Conservation (phyloP, 2,797 vertebrate genomes). For the Geotrypetes seraphini region DNA sequence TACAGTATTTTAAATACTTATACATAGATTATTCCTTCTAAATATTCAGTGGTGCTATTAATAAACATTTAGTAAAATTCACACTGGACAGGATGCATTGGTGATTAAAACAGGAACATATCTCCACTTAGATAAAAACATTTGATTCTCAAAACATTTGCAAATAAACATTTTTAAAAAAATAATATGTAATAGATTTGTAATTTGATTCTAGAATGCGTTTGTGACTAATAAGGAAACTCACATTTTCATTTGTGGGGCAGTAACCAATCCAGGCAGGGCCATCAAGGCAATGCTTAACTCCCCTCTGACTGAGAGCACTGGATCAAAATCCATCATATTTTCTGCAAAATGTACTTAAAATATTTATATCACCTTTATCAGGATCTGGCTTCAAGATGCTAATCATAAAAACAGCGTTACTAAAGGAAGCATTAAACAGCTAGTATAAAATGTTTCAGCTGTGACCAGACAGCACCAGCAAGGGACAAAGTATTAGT, state of each 20-base stretch:
- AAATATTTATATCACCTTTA: too few relatives aligned
- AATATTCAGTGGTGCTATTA: slow-evolving; percentile 12
- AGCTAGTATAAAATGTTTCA: neutral
- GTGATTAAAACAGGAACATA: slow-evolving; percentile 45
- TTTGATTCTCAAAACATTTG: slow-evolving; percentile 51
- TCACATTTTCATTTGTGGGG: too few relatives aligned
- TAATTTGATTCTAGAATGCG: too few relatives aligned
- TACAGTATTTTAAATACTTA: slow-evolving; percentile 54
- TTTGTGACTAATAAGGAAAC: too few relatives aligned
- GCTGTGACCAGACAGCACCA: neutral
- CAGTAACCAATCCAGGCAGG: neutral
- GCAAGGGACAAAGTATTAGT: too few relatives aligned
- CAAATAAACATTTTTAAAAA: slow-evolving; percentile 62
- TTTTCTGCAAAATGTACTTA: too few relatives aligned
- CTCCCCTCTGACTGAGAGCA: too few relatives aligned
- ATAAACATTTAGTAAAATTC: slow-evolving; percentile 25
- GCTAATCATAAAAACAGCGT: neutral
- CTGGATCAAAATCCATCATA: too few relatives aligned
- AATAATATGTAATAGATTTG: slow-evolving; percentile 46
- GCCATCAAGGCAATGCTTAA: too few relatives aligned
- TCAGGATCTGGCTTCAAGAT: neutral
- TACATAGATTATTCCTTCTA: slow-evolving; percentile 21
- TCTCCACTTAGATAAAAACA: slow-evolving; percentile 45
- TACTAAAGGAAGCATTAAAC: neutral
- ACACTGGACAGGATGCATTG: slow-evolving; percentile 23